These are phyloP conservation scores for Epizoanthus stellaris DNA, from an alignment of 92 coral and sea anemone species.

Conservation along the genomic window DNA sequence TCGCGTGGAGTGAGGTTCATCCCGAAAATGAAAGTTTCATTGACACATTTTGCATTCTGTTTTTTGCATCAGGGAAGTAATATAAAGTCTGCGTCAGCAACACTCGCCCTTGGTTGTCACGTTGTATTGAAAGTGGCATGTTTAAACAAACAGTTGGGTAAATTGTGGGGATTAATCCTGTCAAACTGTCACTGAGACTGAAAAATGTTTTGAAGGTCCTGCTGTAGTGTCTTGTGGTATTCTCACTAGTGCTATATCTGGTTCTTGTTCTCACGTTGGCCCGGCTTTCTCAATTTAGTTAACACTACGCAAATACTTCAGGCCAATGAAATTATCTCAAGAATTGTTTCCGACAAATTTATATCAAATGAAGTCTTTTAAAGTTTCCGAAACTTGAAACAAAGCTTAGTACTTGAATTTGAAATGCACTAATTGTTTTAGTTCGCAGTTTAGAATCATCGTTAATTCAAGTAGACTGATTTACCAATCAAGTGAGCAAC, in stretches of 20 bases:
- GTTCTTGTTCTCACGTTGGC: background rate
- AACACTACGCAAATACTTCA: constrained; percentile 26
- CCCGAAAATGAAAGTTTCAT: too few species aligned
- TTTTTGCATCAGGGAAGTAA: constrained; percentile 1
- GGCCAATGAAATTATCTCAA: constrained; percentile 26
- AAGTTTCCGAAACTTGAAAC: too few species aligned
- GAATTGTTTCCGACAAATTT: background rate
- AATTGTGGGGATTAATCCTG: constrained; percentile 47
- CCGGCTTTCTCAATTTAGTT: background rate
- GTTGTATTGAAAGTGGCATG: constrained; percentile 11
- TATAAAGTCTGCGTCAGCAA: background rate
- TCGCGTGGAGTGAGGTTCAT: too few species aligned
- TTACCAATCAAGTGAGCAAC: too few species aligned
- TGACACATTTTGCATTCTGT: background rate
- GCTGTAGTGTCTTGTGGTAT: background rate
- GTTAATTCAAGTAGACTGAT: too few species aligned
- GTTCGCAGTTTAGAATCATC: too few species aligned
- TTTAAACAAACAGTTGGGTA: constrained; percentile 43
- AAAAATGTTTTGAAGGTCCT: constrained; percentile 31
- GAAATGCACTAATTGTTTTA: too few species aligned
- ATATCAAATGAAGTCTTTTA: background rate
- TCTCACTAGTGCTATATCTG: background rate
- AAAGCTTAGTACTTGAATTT: too few species aligned
- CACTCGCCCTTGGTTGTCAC: background rate
- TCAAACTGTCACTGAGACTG: constrained; percentile 40